Evolutionary conservation across 2,888 invertebrate genomes (phyloP).

Genomic region (Athalia circularis): DNA sequence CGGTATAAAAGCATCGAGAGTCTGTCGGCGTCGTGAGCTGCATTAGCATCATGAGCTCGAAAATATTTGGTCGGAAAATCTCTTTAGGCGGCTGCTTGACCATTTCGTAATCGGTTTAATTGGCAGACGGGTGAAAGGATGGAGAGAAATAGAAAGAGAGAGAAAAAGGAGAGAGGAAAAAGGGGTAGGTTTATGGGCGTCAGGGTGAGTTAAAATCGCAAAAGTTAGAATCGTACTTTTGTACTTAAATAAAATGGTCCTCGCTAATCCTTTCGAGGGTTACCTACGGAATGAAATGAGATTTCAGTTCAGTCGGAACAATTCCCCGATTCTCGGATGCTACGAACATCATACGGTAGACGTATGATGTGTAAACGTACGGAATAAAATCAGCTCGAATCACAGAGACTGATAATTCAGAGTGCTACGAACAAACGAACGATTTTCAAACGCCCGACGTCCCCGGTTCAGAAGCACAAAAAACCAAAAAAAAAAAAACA

Average conservation of each 20-base stretch:
- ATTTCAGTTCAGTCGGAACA: conserved; percentile 63
- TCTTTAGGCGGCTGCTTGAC: conserved; percentile 61
- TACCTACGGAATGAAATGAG: conserved; percentile 66
- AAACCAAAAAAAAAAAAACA: neutral
- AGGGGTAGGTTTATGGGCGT: conserved; percentile 35
- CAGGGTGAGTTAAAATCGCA: conserved; percentile 68
- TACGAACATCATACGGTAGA: conserved; percentile 46
- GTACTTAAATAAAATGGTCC: conserved; percentile 66
- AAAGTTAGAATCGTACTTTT: conserved; percentile 47
- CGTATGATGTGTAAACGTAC: no score
- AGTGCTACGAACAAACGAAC: conserved; percentile 50
- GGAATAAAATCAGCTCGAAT: neutral
- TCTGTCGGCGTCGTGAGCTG: neutral
- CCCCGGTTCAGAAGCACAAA: conserved; percentile 52
- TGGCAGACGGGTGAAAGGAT: conserved; percentile 54
- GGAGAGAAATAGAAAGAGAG: conserved; percentile 49
- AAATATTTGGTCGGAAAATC: conserved; percentile 53
- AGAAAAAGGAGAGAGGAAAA: conserved; percentile 28
- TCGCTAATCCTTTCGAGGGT: conserved; percentile 70
- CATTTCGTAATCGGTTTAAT: conserved; percentile 71
- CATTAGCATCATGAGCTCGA: neutral
- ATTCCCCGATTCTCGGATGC: conserved; percentile 51
- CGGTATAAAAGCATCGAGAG: neutral
- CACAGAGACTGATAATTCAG: conserved; percentile 23
- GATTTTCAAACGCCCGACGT: conserved; percentile 63